Evolutionary conservation across 2,797 vertebrate species (phyloP), one percentile per base, ranked within the genome.

Genomic region (Alexandromys oeconomus): DNA sequence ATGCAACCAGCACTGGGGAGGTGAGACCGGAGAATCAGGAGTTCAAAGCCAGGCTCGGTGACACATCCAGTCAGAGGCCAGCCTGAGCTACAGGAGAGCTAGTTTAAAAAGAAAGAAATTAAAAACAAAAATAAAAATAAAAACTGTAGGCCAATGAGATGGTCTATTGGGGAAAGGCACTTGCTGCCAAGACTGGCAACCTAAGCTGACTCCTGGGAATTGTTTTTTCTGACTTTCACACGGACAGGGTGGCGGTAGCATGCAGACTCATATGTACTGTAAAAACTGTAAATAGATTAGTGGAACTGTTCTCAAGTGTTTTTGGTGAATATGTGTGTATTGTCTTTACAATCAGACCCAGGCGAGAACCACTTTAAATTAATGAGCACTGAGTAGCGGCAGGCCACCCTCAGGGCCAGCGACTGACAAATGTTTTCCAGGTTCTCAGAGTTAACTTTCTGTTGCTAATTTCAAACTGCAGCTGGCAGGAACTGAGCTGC

Each of bases 371-470:
- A 86, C 43, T 85, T 85, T 67, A 85, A 85, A 69, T 69, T 85
- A 67, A 15, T 15, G 51, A 57, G 46, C 46, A 2, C 7, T 2
- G n/a, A 74, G 43, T 21, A 34, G 51, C 61, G 37, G 25, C 67
- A 57, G 67, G n/a, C 48, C n/a, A 21, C 34, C 77, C 59, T 43
- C 0, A 46, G 31, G 76, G 37, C 31, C 57, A 9, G 17, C 63
- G 13, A 4, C 23, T 14, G 27, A 71, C 87, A 57, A 57, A 90
- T 9, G 43, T 69, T 95, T 95, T 74, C 34, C 79, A 31, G 12
- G 31, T 63, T 31, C 65, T 87, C 51, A 8, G 78, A 96, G 84
- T 87, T 74, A 95, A 95, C 95, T 97, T 94, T 89, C 76, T 69
- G 89, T 80, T 8, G 48, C 34, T 74, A 67, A 5, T 54, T 91